phyloP scores from a whole-genome alignment of 2,888 invertebrate species.

The Zootermopsis nevadensis region DNA sequence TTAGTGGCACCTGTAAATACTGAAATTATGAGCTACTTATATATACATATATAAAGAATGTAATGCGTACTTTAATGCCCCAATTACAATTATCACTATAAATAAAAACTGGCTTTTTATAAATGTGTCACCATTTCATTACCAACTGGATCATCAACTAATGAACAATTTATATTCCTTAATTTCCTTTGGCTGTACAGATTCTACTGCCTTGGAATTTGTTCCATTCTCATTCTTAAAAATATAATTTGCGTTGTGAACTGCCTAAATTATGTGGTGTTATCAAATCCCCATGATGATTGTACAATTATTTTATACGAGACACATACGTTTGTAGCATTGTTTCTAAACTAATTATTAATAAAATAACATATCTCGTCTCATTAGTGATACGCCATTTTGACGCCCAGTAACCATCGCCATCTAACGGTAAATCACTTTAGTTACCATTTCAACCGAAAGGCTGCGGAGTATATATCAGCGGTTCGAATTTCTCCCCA shows the following conservation, averaged over 20 bases:
- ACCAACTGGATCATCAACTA: not conserved
- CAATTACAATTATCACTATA: slow-evolving; percentile 5
- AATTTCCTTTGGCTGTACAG: too few species aligned
- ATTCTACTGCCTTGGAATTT: too few species aligned
- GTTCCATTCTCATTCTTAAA: too few species aligned
- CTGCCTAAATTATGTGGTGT: too few species aligned
- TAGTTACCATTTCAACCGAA: not conserved
- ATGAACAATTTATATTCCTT: too few species aligned
- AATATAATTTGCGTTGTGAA: too few species aligned
- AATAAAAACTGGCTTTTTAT: slow-evolving; percentile 28
- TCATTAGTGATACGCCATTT: not conserved
- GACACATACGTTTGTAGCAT: too few species aligned
- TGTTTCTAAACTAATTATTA: not conserved
- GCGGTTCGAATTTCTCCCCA: not conserved
- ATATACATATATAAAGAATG: slow-evolving; percentile 6
- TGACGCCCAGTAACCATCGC: too few species aligned
- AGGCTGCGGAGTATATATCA: not conserved
- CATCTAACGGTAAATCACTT: not conserved
- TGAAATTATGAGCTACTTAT: slow-evolving; percentile 14
- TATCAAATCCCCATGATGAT: too few species aligned
- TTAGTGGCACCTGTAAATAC: slow-evolving; percentile 7
- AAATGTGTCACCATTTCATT: not conserved
- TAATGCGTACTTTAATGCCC: slow-evolving; percentile 8
- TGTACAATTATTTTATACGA: too few species aligned
- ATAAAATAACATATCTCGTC: not conserved